Evolutionary conservation across 2,113 vertebrate species (phyloP), one percentile per base, ranked within the genome.

Genomic region (Gasterosteus nipponicus): DNA sequence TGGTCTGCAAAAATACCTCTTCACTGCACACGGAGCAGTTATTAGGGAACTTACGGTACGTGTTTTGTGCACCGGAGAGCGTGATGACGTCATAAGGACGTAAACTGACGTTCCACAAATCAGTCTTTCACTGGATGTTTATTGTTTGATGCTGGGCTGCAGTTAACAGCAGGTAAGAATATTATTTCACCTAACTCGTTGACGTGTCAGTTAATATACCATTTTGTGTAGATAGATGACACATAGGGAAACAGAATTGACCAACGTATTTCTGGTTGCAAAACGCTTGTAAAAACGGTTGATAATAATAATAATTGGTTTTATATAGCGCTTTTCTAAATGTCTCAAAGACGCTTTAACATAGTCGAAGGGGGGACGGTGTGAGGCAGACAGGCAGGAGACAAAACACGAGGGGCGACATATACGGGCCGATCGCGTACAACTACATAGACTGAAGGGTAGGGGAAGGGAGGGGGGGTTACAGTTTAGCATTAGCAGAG

Each of bases 81-180:
- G 84, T 82, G 10, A 64, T 81, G 26, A 19, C 77, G 85, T 77
- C 51, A 51, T 1, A 1, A 0, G 0, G 1, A 69, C 77, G 86
- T 65, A 39, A 0, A 0, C 4, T 59, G 75, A 90, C 88, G 87
- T 66, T 10, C 0, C 33, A 15, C 26, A 57, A 53, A 39, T 22
- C 19, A 26, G 62, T 33, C 53, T 26, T 64, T 83, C 83, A 71
- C 49, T 90, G 53, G 35, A 41, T 75, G 81, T 66, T 80, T 73
- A 80, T 90, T 90, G 89, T 91, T 76, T 79, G 80, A 77, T 42
- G 74, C 76, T 64, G 77, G 31, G 73, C 78, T 79, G 84, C 73
- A 70, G 73, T 79, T 56, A 71, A 75, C 62, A 33, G 31, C 80
- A 86, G 91, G 91, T 92, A 85, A 85, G 78, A 73, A 57, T 7